phyloP scores from a whole-genome alignment of 2,113 vertebrate species.

The Lutjanus erythropterus region DNA sequence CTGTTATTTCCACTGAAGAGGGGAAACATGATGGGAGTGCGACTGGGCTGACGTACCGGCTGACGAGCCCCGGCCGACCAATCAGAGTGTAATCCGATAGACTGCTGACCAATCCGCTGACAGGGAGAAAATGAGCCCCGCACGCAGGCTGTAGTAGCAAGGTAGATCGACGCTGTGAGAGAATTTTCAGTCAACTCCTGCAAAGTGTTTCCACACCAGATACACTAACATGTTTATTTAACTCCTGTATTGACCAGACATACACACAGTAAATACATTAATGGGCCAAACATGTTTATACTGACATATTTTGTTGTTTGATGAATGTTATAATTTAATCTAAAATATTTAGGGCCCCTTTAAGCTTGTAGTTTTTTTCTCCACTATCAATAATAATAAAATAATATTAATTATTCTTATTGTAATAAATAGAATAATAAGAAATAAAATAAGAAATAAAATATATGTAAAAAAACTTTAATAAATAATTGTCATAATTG shows the following conservation, averaged over 20 bases:
- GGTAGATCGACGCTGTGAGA: constrained; percentile 84
- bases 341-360: not conserved
- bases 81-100: constrained; percentile 68
- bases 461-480: no score
- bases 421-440: no score
- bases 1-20: constrained; percentile 61
- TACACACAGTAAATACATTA: not conserved
- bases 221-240: not conserved
- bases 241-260: not conserved
- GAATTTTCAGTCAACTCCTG: constrained; percentile 63
- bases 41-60: constrained; percentile 53
- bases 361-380: not conserved
- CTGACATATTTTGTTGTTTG: not conserved
- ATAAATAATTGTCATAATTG: no score
- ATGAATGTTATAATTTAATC: not conserved
- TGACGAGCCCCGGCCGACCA: constrained; percentile 68
- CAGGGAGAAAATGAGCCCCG: constrained; percentile 27
- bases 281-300: not conserved
- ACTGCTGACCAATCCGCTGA: constrained; percentile 74
- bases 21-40: constrained; percentile 61
- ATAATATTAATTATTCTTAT: no score
- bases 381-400: not conserved
- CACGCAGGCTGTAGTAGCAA: constrained; percentile 68
- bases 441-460: no score
- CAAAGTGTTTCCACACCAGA: constrained; percentile 30